Conservation (phyloP, 1,140 invertebrate genomes). For the Augochlora pura region DNA sequence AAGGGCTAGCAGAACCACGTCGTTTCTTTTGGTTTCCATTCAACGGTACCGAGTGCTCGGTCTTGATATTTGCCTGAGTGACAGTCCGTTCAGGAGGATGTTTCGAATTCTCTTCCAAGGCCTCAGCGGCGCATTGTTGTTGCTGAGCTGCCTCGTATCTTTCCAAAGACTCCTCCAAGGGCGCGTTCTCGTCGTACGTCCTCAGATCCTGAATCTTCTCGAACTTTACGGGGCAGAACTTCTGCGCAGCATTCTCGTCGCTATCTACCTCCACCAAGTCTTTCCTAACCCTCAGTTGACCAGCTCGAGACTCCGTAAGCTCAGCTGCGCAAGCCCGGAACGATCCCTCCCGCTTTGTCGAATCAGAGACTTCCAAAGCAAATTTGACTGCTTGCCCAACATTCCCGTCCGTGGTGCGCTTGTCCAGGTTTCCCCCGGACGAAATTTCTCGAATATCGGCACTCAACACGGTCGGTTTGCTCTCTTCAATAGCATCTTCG, state of each 20-base stretch:
- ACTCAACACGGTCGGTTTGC: slow-evolving; percentile 26
- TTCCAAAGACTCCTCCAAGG: slow-evolving; percentile 75
- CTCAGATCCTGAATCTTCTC: slow-evolving; percentile 74
- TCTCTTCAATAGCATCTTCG: slow-evolving; percentile 50
- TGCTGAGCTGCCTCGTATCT: slow-evolving; percentile 72
- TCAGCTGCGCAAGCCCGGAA: slow-evolving; percentile 54
- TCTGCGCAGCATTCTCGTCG: slow-evolving; percentile 64
- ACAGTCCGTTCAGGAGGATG: slow-evolving; percentile 69
- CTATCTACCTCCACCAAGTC: slow-evolving; percentile 73
- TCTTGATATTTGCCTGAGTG: slow-evolving; percentile 65
- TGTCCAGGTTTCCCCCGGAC: neutral
- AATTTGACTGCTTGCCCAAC: neutral
- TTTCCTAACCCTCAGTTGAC: slow-evolving; percentile 71
- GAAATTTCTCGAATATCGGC: neutral
- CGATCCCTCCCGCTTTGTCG: slow-evolving; percentile 14
- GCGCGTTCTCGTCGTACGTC: slow-evolving; percentile 77
- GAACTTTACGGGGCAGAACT: slow-evolving; percentile 71
- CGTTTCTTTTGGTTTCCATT: slow-evolving; percentile 72
- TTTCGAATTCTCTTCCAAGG: slow-evolving; percentile 72
- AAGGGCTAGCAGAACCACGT: slow-evolving; percentile 73
- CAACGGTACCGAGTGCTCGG: slow-evolving; percentile 60
- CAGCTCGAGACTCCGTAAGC: slow-evolving; percentile 47
- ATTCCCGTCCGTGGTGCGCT: neutral
- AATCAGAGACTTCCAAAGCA: neutral
- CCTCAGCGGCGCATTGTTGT: slow-evolving; percentile 65